Evolutionary conservation across 2,888 invertebrate species (phyloP).

Genomic region (Tricholauxania praeusta): DNA sequence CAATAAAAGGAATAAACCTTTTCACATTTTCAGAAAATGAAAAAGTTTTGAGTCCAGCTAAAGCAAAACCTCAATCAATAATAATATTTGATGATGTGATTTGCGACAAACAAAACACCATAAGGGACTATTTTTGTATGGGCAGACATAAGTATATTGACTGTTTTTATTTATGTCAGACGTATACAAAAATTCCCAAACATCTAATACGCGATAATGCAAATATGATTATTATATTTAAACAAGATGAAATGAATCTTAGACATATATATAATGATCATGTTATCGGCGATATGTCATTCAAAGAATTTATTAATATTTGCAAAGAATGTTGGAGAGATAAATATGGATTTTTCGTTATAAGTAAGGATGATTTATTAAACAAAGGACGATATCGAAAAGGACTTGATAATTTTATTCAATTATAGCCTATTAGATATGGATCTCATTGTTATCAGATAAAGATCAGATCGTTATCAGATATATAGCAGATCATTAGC

Average conservation of each 20-base stretch:
- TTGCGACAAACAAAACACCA: conserved; percentile 55
- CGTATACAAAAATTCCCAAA: conserved; percentile 60
- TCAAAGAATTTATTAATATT: too few relatives aligned
- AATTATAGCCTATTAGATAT: too few relatives aligned
- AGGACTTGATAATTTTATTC: conserved; percentile 26
- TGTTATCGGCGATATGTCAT: conserved; percentile 27
- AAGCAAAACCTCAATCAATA: conserved; percentile 49
- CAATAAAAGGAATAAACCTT: too few relatives aligned
- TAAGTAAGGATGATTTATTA: conserved; percentile 31
- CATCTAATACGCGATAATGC: conserved; percentile 60
- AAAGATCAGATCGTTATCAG: too few relatives aligned
- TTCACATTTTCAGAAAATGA: conserved; percentile 28
- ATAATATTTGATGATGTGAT: conserved; percentile 52
- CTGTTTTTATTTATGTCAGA: conserved; percentile 59
- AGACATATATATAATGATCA: conserved; percentile 40
- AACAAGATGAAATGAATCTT: conserved; percentile 48
- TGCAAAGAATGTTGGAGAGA: conserved; percentile 34
- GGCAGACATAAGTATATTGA: conserved; percentile 59
- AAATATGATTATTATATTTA: conserved; percentile 32
- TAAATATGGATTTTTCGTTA: conserved; percentile 29
- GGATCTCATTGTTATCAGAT: too few relatives aligned
- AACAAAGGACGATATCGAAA: conserved; percentile 29
- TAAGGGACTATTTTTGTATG: conserved; percentile 56
- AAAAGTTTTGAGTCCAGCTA: conserved; percentile 12
- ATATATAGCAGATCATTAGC: background rate